A percentile compares a stretch with the other conserved stretches of the same genome.
Evolutionary conservation across 2,113 vertebrate species (phyloP).

Genomic region (Megaceryle torquata): DNA sequence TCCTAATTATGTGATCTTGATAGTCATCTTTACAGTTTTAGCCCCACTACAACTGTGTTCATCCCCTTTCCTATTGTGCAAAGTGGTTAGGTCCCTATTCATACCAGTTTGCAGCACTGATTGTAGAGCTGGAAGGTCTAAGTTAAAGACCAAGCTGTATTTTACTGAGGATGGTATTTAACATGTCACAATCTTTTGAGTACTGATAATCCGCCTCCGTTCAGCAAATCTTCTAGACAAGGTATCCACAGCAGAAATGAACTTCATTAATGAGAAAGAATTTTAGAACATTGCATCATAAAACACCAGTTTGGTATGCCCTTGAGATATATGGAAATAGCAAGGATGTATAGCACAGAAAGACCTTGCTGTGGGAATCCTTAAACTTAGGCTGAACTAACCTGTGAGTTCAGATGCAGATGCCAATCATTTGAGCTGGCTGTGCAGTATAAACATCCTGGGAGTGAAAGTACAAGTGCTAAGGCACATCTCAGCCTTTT

Average conservation of each 20-base stretch:
- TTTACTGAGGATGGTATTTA: background rate
- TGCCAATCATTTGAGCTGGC: conserved; percentile 4
- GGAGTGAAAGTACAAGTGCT: background rate
- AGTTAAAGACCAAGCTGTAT: background rate
- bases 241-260: background rate
- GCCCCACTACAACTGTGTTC: background rate
- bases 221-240: background rate
- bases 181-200: background rate
- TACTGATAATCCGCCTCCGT: background rate
- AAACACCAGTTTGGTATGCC: background rate
- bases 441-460: conserved; percentile 1
- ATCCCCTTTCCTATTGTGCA: background rate
- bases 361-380: background rate
- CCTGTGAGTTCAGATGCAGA: conserved; percentile 24
- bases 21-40: background rate
- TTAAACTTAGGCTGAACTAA: background rate
- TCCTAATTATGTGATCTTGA: conserved; percentile 20
- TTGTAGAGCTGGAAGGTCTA: background rate
- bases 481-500: background rate
- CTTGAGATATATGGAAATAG: background rate
- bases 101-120: background rate
- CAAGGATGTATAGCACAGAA: background rate
- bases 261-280: background rate
- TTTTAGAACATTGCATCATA: background rate
- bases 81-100: background rate